A percentile compares a stretch with the other conserved stretches of the same genome.
Conservation (phyloP, 2,888 invertebrate species). For the Ormyrus thymus region DNA sequence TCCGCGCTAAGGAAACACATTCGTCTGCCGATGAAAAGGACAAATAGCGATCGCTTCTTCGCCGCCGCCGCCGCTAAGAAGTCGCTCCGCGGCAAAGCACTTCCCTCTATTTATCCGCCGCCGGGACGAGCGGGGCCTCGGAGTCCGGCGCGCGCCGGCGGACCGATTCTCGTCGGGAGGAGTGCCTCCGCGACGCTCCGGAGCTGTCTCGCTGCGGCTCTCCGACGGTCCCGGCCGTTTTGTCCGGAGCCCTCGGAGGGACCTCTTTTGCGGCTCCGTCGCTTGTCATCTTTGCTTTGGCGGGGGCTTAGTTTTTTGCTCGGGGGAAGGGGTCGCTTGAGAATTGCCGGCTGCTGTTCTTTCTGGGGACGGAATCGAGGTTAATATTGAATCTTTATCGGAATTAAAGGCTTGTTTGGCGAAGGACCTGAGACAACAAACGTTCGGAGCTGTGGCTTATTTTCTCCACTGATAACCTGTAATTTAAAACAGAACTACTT, state of each 20-base stretch:
- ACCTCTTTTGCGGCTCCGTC: neutral
- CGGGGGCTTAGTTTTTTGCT: slow-evolving; percentile 34
- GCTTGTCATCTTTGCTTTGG: slow-evolving; percentile 40
- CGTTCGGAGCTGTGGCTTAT: too few species aligned
- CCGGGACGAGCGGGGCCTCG: slow-evolving; percentile 18
- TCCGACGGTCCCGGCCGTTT: neutral
- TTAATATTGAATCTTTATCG: slow-evolving; percentile 27
- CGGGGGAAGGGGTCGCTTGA: slow-evolving; percentile 24
- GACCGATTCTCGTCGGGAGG: slow-evolving; percentile 10
- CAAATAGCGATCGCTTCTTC: slow-evolving; percentile 19
- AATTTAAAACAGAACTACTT: too few species aligned
- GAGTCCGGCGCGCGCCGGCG: neutral
- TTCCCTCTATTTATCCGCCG: slow-evolving; percentile 45
- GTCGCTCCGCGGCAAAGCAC: slow-evolving; percentile 22
- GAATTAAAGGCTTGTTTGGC: too few species aligned
- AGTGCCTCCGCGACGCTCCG: neutral
- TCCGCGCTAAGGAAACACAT: slow-evolving; percentile 38
- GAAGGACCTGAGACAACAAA: too few species aligned
- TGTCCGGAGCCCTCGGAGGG: neutral
- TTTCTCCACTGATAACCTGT: too few species aligned
- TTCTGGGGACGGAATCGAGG: neutral
- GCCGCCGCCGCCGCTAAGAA: slow-evolving; percentile 16
- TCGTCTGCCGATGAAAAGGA: slow-evolving; percentile 38
- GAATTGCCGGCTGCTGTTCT: neutral
- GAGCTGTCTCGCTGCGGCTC: neutral